Evolutionary conservation across 2,113 vertebrate genomes (phyloP), one percentile per base, ranked within the genome.

Genomic region (Myocastor coypus): DNA sequence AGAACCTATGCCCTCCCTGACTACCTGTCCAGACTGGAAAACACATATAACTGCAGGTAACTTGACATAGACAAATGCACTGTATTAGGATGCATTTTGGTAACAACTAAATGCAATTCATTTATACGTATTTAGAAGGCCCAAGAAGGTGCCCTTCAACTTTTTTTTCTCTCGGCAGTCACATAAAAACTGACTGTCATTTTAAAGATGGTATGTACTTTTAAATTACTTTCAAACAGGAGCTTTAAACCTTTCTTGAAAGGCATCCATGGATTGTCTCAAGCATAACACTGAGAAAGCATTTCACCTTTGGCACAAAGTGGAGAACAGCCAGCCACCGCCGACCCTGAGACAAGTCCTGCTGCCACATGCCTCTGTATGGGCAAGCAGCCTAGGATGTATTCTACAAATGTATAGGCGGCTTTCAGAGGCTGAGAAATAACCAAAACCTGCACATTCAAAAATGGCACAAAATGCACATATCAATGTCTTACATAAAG

Each of bases 1-100:
- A 50, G 69, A 75, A 52, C 2, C n/a, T 87, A 17, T n/a, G 8
- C 7, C 28, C 5, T 46, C 34, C 3, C 0, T 17, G 32, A 19
- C 12, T 46, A 10, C 40, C 24, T 30, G 8, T 22, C 1, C 17
- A 57, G 34, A 46, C 0, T 0, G 7, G 10, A 63, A 63, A 50
- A 57, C 0, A 32, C 40, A 34, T 9, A 13, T 1, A 34, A 37
- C 22, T 50, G 0, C 3, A 71, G 52, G 40, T 5, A 82, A 17
- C n/a, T 83, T 22, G 4, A 59, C 37, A n/a, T 13, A 63, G 3
- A 19, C 20, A 78, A 28, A 37, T 14, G 4, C 0, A 3, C 28
- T 1, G 13, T 4, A 13, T 46, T 12, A 64, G 19, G 4, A n/a
- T 10, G 11, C 10, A 0, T 7, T 6, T 13, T 34, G 22, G 16